Percentiles rank a stretch among this genome's conserved stretches.
phyloP scores from a whole-genome alignment of 2,888 invertebrate species.

The Orthosia gracilis region DNA sequence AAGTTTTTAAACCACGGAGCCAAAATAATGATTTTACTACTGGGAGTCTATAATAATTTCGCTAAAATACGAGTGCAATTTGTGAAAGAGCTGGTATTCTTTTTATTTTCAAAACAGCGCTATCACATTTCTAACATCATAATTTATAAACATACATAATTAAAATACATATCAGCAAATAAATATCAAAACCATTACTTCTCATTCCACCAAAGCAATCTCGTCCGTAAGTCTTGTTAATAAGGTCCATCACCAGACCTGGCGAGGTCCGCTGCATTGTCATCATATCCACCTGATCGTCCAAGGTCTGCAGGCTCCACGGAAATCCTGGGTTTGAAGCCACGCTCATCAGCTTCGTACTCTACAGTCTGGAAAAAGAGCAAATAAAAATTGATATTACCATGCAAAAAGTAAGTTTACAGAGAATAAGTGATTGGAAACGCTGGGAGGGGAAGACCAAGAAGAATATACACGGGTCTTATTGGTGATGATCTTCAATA shows the following conservation, averaged over 20 bases:
- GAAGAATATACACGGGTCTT: no score
- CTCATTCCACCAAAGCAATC: conserved; percentile 43
- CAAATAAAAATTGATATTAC: not conserved
- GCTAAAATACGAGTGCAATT: not conserved
- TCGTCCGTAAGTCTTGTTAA: conserved; percentile 54
- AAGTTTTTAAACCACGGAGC: not conserved
- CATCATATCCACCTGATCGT: conserved; percentile 78
- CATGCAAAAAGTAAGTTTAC: no score
- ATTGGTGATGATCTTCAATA: no score
- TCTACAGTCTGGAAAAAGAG: conserved; percentile 90
- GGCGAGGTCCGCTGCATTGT: conserved; percentile 78
- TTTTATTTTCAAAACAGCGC: not conserved
- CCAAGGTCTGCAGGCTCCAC: conserved; percentile 80
- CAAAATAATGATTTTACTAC: not conserved
- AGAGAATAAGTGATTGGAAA: no score
- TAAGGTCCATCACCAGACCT: conserved; percentile 82
- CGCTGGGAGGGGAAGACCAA: no score
- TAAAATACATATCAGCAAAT: not conserved
- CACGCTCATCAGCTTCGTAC: conserved; percentile 93
- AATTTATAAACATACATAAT: not conserved
- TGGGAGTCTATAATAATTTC: not conserved
- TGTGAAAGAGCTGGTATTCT: not conserved
- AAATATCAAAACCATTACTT: conserved; percentile 13
- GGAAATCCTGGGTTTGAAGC: conserved; percentile 93
- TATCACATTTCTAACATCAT: no score